Percentiles rank a stretch among this genome's conserved stretches.
Conservation (phyloP, 2,113 vertebrate species). For the Polyodon spathula region DNA sequence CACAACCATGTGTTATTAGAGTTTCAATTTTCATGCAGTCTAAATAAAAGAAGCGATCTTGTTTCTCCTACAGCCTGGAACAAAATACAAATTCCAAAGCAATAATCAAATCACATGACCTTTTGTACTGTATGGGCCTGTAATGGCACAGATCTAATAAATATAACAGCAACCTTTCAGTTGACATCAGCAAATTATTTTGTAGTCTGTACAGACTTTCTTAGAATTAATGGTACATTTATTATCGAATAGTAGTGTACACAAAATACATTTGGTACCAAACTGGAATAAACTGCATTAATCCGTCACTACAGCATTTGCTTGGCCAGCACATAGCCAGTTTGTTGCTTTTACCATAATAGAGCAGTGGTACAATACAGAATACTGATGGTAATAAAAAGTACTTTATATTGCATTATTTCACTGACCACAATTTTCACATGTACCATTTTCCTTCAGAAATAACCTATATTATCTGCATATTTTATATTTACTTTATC, state of each 20-base stretch:
- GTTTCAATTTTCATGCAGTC: slow-evolving; percentile 3
- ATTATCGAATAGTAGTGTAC: neutral
- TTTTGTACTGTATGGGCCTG: neutral
- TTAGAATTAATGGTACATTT: slow-evolving; percentile 7
- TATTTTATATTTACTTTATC: no score
- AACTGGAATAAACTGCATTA: slow-evolving; percentile 8
- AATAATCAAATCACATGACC: neutral
- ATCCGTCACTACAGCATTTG: slow-evolving; percentile 1
- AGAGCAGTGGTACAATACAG: neutral
- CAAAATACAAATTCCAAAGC: neutral
- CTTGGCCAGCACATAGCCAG: neutral
- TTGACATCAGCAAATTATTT: neutral
- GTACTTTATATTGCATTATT: no score
- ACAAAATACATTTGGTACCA: slow-evolving; percentile 5
- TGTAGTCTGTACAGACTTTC: neutral
- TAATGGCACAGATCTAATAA: slow-evolving; percentile 2
- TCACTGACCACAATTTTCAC: no score
- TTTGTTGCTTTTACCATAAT: neutral
- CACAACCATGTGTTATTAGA: slow-evolving; percentile 39
- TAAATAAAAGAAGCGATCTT: slow-evolving; percentile 6
- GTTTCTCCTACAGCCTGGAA: neutral
- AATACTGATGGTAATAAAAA: neutral
- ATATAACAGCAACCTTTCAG: neutral
- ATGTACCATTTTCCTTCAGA: no score
- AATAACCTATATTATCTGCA: no score